These are phyloP conservation scores for Phylloscopus trochiloides DNA, from an alignment of 2,113 vertebrate genomes.

Conservation along the genomic window DNA sequence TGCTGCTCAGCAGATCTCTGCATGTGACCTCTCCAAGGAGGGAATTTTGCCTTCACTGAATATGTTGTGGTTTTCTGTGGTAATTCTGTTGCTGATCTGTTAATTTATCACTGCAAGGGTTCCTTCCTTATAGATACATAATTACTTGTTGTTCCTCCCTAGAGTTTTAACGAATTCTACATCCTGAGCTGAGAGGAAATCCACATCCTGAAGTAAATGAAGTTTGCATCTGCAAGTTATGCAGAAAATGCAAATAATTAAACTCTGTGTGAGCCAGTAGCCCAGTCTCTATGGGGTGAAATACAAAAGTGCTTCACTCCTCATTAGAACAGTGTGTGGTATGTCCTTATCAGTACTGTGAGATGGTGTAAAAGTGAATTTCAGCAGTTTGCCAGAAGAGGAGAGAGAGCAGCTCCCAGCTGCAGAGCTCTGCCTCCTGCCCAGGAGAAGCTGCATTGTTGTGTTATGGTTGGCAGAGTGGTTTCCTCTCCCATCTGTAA, in stretches of 20 bases:
- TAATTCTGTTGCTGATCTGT: neutral
- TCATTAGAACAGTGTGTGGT: neutral
- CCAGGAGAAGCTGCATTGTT: neutral
- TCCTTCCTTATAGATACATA: neutral
- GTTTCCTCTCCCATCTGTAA: constrained; percentile 71
- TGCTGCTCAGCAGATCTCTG: neutral
- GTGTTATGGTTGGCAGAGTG: constrained; percentile 27
- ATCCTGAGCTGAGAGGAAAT: neutral
- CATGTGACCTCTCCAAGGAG: neutral
- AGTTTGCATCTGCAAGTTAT: neutral
- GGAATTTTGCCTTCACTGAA: neutral
- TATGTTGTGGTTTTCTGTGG: neutral
- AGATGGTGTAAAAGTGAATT: neutral
- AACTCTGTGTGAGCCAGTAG: neutral
- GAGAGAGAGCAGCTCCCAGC: neutral
- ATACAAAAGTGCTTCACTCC: neutral
- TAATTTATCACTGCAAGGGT: neutral
- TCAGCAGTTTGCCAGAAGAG: neutral
- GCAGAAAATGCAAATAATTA: neutral
- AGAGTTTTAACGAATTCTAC: neutral
- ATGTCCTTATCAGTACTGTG: neutral
- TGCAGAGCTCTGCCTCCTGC: neutral
- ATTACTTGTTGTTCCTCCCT: neutral
- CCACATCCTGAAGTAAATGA: neutral
- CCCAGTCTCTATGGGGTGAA: rapidly evolving